Base-by-base conservation (phyloP, 2,888 invertebrate species). In the Beris chalybata region DNA sequence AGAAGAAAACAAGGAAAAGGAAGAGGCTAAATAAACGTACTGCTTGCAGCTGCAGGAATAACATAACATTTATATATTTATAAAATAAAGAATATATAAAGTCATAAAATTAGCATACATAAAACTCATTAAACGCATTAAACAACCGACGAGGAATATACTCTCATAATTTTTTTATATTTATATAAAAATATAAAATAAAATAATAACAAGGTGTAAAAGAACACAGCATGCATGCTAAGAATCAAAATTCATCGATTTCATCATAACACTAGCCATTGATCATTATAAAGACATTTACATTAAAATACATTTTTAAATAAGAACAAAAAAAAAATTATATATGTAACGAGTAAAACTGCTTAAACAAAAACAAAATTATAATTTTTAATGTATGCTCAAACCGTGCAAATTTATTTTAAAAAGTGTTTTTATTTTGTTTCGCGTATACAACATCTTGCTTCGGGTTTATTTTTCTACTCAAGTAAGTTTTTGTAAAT, bases 1-100 rank as follows among this genome's bases (percentile, higher is more conserved):
- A 72, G 89, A 90, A 77, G 87, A 88, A 76, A 89, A 87, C 76
- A 86, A 87, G 79, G 86, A 89, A 75, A 88, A 88, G 76, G 87
- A 87, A 74, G 80, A 80, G 72, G 78, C 79, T 77, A 80, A 80
- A 75, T 79, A 78, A 78, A 76, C 72, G 31, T 38, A 38, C 38
- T 38, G 38, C 38, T 38, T 38, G 38, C 38, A 38, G 9, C 7
- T 38, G 52, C 43, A 43, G 47, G 52, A 64, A 31, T 13, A 57
- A 45, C 15, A 50, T 56, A 53, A 15, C 4, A 43, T 43, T 43
- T 45, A 63, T 63, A 63, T 63, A 63, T 63, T 63, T 53, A 63
- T 53, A 63, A 63, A 63, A 43, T 52, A 48, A 48, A 59, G 48
- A 48, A 58, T 58, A 32, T 58, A 45, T 45, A 58, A 47, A 13